These are phyloP conservation scores for Amphipyra berbera DNA, from an alignment of 2,888 invertebrate species.

Conservation along the genomic window DNA sequence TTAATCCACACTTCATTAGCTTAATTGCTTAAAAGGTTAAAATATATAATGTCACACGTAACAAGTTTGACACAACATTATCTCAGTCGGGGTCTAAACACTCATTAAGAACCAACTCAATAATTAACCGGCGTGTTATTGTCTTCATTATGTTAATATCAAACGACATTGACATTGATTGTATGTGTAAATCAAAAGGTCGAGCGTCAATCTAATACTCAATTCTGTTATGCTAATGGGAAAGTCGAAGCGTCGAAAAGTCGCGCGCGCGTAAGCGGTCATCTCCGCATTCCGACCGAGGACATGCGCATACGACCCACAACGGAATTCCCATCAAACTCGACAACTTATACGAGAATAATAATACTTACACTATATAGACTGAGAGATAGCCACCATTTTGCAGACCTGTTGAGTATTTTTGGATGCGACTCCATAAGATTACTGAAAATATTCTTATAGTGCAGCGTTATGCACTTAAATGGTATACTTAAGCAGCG, in stretches of 20 bases:
- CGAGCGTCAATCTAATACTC: conserved; percentile 65
- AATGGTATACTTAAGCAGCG: neutral
- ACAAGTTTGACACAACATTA: conserved; percentile 16
- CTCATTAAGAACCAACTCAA: conserved; percentile 27
- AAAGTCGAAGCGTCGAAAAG: conserved; percentile 73
- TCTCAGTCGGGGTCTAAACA: conserved; percentile 22
- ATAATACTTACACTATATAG: conserved; percentile 52
- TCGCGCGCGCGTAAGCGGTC: conserved; percentile 64
- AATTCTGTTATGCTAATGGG: conserved; percentile 80
- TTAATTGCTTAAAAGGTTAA: conserved; percentile 40
- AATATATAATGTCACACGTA: conserved; percentile 14
- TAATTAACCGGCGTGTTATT: conserved; percentile 43
- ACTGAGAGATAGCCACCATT: conserved; percentile 40
- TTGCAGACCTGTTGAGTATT: conserved; percentile 30
- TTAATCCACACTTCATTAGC: conserved; percentile 19
- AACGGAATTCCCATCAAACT: conserved; percentile 78
- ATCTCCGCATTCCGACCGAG: conserved; percentile 86
- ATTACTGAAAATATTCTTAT: conserved; percentile 29
- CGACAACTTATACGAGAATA: conserved; percentile 58
- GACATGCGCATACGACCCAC: conserved; percentile 69
- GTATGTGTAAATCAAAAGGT: conserved; percentile 55
- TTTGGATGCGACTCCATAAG: conserved; percentile 23
- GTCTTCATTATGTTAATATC: conserved; percentile 43
- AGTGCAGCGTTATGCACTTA: conserved; percentile 5
- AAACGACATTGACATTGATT: conserved; percentile 57